Conservation (phyloP, 2,113 vertebrate genomes). For the Hystrix cristata region DNA sequence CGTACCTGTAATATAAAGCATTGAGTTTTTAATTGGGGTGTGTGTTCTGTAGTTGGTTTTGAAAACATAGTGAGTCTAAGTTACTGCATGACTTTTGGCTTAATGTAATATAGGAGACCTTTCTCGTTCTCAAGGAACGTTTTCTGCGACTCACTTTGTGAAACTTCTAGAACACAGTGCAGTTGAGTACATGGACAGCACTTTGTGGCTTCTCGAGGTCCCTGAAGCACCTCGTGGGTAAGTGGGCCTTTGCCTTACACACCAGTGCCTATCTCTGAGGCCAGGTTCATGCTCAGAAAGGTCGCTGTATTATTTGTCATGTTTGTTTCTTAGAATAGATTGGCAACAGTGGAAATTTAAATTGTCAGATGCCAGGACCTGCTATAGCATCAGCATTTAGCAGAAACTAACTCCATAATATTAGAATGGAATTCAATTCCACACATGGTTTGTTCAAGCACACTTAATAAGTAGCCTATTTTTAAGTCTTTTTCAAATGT, state of each 20-base stretch:
- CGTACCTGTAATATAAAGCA: conserved; percentile 70
- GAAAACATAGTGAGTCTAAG: conserved; percentile 59
- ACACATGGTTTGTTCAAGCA: conserved; percentile 85
- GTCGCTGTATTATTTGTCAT: not conserved
- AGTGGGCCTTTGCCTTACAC: not conserved
- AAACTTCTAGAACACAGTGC: conserved; percentile 50
- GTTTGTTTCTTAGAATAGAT: conserved; percentile 32
- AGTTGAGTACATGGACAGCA: not conserved
- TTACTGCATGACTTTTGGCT: conserved; percentile 66
- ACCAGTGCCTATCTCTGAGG: not conserved
- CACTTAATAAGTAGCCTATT: conserved; percentile 82
- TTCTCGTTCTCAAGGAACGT: conserved; percentile 51
- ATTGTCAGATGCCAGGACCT: conserved; percentile 51
- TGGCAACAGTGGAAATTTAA: conserved; percentile 22
- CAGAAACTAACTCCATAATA: conserved; percentile 75
- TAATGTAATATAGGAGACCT: conserved; percentile 57
- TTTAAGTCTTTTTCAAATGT: conserved; percentile 68
- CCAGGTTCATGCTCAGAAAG: not conserved
- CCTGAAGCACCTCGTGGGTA: not conserved
- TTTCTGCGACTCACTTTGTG: conserved; percentile 54
- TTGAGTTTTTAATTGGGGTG: conserved; percentile 57
- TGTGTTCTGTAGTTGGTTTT: conserved; percentile 65
- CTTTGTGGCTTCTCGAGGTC: not conserved
- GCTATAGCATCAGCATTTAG: conserved; percentile 67
- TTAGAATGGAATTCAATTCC: conserved; percentile 81